Conservation (phyloP, 2,888 invertebrate genomes). For the Lochmaea crataegi region DNA sequence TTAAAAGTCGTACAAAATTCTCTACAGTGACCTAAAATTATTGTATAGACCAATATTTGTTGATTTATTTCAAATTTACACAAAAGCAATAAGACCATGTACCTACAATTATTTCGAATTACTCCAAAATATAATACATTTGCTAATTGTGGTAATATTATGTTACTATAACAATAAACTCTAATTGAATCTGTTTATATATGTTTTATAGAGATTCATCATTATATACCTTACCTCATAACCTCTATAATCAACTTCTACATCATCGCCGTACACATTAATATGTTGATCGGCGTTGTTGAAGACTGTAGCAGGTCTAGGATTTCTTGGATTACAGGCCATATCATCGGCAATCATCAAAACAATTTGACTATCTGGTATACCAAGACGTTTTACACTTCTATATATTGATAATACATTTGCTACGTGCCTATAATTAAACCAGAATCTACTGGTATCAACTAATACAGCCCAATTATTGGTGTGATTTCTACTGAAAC, state of each 20-base stretch:
- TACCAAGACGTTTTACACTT: slow-evolving; percentile 97
- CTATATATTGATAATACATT: slow-evolving; percentile 98
- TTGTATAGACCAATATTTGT: not conserved
- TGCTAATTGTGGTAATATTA: not conserved
- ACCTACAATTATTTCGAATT: not conserved
- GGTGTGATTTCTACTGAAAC: slow-evolving; percentile 77
- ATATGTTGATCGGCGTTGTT: slow-evolving; percentile 98
- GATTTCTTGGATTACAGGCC: slow-evolving; percentile 99
- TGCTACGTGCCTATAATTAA: slow-evolving; percentile 99
- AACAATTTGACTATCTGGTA: slow-evolving; percentile 98
- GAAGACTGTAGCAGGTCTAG: slow-evolving; percentile 96
- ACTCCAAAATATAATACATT: not conserved
- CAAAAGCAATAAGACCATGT: not conserved
- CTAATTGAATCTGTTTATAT: not conserved
- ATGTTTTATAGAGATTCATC: too few species aligned
- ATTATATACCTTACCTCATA: slow-evolving; percentile 73
- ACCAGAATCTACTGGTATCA: slow-evolving; percentile 99
- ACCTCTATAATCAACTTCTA: slow-evolving; percentile 98
- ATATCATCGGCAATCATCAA: slow-evolving; percentile 99
- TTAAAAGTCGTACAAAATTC: slow-evolving; percentile 95
- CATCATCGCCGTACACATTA: slow-evolving; percentile 99
- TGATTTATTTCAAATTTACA: not conserved
- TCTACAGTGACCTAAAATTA: slow-evolving; percentile 89
- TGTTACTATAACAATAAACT: not conserved
- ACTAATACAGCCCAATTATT: slow-evolving; percentile 99